Evolutionary conservation across 2,797 vertebrate genomes (phyloP).

Genomic region (Gobionotothen gibberifrons): DNA sequence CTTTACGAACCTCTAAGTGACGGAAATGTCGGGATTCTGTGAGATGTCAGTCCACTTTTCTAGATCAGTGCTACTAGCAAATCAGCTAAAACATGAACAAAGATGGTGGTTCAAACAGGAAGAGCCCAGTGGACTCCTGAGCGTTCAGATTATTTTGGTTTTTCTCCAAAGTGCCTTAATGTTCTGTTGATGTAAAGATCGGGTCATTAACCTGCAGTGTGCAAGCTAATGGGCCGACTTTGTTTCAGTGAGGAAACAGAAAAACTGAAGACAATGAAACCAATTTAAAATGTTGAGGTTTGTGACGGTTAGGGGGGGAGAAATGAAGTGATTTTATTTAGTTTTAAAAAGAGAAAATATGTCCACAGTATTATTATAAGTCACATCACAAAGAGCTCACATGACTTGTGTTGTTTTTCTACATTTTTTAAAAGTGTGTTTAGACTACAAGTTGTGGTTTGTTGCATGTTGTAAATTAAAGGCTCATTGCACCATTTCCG

Average conservation of each 20-base stretch:
- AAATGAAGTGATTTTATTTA: constrained; percentile 30
- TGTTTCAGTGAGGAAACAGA: constrained; percentile 1
- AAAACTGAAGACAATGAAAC: not conserved
- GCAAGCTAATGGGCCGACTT: not conserved
- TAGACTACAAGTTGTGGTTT: constrained; percentile 47
- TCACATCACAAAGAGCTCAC: constrained; percentile 51
- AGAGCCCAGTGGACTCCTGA: constrained; percentile 22
- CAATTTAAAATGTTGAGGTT: not conserved
- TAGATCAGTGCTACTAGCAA: not conserved
- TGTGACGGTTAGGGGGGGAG: constrained; percentile 8
- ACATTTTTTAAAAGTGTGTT: constrained; percentile 46
- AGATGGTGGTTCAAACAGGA: not conserved
- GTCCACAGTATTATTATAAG: constrained; percentile 24
- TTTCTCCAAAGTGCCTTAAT: constrained; percentile 69
- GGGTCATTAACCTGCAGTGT: not conserved
- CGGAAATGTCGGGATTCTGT: not conserved
- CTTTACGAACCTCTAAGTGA: not conserved
- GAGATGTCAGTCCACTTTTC: not conserved
- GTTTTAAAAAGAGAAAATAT: constrained; percentile 14
- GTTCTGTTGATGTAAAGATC: constrained; percentile 23
- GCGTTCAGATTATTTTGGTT: constrained; percentile 10
- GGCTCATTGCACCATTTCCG: constrained; percentile 46
- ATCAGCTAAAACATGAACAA: not conserved
- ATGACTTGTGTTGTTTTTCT: constrained; percentile 48
- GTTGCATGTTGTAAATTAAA: constrained; percentile 69